Evolutionary conservation across 2,888 invertebrate species (phyloP).

Genomic region (Lissocephala sabroskyi): DNA sequence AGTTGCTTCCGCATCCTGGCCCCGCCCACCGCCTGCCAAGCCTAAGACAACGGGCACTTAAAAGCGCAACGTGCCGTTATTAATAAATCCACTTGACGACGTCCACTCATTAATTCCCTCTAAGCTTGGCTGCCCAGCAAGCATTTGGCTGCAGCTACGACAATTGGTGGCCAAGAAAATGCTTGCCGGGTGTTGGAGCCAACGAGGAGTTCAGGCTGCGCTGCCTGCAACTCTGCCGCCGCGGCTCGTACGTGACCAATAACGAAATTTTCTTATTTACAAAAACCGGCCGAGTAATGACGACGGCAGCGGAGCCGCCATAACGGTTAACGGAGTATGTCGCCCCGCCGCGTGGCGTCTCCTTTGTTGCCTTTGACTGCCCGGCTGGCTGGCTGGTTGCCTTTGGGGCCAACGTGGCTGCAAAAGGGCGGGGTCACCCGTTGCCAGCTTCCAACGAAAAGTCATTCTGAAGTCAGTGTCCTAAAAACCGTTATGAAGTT

Average conservation of each 20-base stretch:
- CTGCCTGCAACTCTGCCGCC: no score
- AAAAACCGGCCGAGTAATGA: conserved; percentile 21
- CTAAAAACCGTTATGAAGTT: conserved; percentile 66
- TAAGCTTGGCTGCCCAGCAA: no score
- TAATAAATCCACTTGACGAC: conserved; percentile 62
- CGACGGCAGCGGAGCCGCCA: not conserved
- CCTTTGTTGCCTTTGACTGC: no score
- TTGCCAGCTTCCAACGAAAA: conserved; percentile 7
- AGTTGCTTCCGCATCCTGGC: not conserved
- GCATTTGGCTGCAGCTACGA: no score
- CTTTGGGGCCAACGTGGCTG: no score
- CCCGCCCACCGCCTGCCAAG: conserved; percentile 1
- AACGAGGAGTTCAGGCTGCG: no score
- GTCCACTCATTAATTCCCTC: conserved; percentile 59
- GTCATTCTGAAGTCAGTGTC: conserved; percentile 60
- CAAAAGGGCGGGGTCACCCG: not conserved
- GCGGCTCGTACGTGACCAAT: conserved; percentile 53
- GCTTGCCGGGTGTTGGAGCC: no score
- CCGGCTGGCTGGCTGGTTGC: no score
- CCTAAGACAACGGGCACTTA: conserved; percentile 4
- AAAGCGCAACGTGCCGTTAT: conserved; percentile 33
- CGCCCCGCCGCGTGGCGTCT: no score
- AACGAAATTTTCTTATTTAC: conserved; percentile 47
- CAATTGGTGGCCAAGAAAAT: no score
- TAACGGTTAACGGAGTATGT: no score